Percentiles rank a stretch among this genome's conserved stretches.
Evolutionary conservation across 2,113 vertebrate species (phyloP).

Genomic region (Furnarius figulus): DNA sequence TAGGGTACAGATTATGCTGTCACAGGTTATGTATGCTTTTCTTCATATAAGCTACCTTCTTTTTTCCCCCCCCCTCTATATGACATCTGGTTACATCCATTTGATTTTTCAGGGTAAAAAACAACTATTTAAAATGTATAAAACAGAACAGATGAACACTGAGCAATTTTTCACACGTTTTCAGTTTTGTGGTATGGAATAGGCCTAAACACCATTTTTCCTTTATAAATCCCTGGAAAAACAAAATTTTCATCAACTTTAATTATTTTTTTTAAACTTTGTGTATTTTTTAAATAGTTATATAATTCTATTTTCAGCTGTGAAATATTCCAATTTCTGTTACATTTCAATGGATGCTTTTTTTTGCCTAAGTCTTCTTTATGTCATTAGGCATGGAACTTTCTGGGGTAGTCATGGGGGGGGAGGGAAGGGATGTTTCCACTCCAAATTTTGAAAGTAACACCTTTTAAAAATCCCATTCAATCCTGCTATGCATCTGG

Average conservation of each 20-base stretch:
- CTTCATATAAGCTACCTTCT: background rate
- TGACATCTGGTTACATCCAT: background rate
- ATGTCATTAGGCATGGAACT: background rate
- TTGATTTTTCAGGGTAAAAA: background rate
- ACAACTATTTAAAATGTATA: background rate
- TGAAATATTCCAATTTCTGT: background rate
- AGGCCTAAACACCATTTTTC: background rate
- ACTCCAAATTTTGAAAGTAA: background rate
- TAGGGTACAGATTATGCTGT: accelerated
- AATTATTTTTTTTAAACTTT: background rate
- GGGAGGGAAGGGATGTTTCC: background rate
- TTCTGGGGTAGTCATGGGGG: background rate
- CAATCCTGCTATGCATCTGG: background rate
- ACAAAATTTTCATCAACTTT: background rate
- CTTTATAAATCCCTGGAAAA: background rate
- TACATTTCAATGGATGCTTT: background rate
- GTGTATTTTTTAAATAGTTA: background rate
- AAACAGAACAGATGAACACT: background rate
- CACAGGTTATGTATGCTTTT: background rate
- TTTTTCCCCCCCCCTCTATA: accelerated
- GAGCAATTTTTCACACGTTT: background rate
- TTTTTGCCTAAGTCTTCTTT: background rate
- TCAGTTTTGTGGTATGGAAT: background rate
- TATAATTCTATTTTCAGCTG: background rate
- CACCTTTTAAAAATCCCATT: background rate